Conservation (phyloP, 2,113 vertebrate genomes). For the Paralichthys olivaceus region DNA sequence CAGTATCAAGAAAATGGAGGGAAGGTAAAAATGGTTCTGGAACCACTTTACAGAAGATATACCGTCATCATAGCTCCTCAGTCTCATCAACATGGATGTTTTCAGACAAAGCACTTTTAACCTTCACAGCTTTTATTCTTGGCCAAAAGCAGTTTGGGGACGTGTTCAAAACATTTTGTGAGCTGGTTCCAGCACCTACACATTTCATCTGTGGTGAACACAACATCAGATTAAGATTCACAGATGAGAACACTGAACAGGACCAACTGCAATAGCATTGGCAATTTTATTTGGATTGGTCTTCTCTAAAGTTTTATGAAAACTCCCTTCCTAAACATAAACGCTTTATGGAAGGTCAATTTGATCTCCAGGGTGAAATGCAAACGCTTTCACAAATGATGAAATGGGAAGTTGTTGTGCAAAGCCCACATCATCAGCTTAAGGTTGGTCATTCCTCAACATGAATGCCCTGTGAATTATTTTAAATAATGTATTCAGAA, state of each 20-base stretch:
- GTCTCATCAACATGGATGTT: background rate
- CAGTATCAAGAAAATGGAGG: too few relatives aligned
- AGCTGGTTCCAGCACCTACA: background rate
- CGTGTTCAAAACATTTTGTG: background rate
- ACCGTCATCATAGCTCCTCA: background rate
- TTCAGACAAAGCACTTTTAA: background rate
- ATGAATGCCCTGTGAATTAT: background rate
- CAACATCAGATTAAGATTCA: constrained; percentile 17
- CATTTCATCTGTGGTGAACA: constrained; percentile 5
- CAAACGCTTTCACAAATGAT: constrained; percentile 45
- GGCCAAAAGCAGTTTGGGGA: background rate
- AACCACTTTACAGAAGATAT: background rate
- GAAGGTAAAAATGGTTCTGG: too few relatives aligned
- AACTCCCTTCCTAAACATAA: constrained; percentile 47
- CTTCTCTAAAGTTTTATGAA: constrained; percentile 58
- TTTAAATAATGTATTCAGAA: constrained; percentile 4
- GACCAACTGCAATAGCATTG: constrained; percentile 45
- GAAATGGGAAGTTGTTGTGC: constrained; percentile 3
- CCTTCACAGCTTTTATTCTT: background rate
- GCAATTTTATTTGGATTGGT: constrained; percentile 52
- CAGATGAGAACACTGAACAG: constrained; percentile 22
- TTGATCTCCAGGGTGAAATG: constrained; percentile 46
- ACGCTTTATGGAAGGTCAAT: constrained; percentile 61
- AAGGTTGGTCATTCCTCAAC: constrained; percentile 22
- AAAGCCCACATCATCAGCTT: constrained; percentile 27